Evolutionary conservation across 2,888 invertebrate species (phyloP).

Genomic region (Epinotia bilunana): DNA sequence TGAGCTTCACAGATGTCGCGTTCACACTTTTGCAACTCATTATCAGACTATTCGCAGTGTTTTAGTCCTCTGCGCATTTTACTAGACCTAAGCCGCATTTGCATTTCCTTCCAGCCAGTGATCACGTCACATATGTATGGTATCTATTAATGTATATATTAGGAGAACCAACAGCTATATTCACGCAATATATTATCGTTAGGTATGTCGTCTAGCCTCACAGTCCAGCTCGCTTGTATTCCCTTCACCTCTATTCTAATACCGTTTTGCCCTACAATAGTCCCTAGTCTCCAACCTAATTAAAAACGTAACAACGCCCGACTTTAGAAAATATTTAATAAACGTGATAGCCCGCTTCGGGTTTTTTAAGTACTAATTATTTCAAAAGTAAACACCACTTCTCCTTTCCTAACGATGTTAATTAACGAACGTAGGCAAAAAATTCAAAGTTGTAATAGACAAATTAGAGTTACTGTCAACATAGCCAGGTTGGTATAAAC

Average conservation of each 20-base stretch:
- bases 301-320: not conserved
- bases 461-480: not conserved
- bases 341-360: too few species aligned
- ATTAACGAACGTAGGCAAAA: constrained; percentile 1
- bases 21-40: not conserved
- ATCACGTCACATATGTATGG: too few species aligned
- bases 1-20: not conserved
- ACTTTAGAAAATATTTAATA: not conserved
- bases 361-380: not conserved
- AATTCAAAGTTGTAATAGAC: not conserved
- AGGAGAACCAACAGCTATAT: too few species aligned
- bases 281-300: not conserved
- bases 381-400: constrained; percentile 4
- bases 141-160: too few species aligned
- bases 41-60: too few species aligned
- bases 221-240: not conserved
- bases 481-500: not conserved
- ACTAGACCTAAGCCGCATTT: too few species aligned
- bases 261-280: not conserved
- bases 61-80: too few species aligned
- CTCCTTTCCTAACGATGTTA: constrained; percentile 2
- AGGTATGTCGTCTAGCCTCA: too few species aligned
- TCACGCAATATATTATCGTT: too few species aligned
- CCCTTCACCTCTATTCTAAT: not conserved
- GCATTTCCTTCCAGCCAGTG: too few species aligned